A percentile compares a stretch with the other conserved stretches of the same genome.
Conservation (phyloP, 2,797 vertebrate genomes). For the Diplodus puntazzo region DNA sequence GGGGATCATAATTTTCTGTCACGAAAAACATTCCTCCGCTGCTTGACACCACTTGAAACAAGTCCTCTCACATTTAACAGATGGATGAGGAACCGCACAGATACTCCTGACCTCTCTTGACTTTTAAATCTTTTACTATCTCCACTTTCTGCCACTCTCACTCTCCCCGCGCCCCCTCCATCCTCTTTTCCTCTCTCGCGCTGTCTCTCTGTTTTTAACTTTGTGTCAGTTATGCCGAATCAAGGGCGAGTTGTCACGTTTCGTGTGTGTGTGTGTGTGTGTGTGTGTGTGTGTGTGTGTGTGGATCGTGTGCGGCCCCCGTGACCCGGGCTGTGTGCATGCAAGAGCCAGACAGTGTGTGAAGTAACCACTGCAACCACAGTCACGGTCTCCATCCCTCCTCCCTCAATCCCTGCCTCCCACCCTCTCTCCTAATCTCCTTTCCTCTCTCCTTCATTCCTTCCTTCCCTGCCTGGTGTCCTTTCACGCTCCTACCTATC, state of each 20-base stretch:
- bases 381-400: conserved; percentile 57
- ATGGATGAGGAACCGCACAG: conserved; percentile 65
- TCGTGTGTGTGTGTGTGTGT: conserved; percentile 1
- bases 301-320: conserved; percentile 41
- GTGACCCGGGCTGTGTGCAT: conserved; percentile 69
- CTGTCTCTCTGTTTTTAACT: conserved; percentile 61
- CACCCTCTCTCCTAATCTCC: conserved; percentile 20
- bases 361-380: conserved; percentile 72
- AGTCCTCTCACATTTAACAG: conserved; percentile 72
- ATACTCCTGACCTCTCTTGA: conserved; percentile 79
- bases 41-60: conserved; percentile 74
- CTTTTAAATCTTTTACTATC: conserved; percentile 75
- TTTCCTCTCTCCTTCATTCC: conserved; percentile 7
- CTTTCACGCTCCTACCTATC: conserved; percentile 3
- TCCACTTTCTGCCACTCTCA: conserved; percentile 62
- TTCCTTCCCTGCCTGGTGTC: background rate
- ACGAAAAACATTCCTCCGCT: conserved; percentile 61
- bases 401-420: conserved; percentile 30
- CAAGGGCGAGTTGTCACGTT: conserved; percentile 52
- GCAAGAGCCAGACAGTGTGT: conserved; percentile 72
- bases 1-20: conserved; percentile 67
- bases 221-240: conserved; percentile 63
- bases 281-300: conserved; percentile 29
- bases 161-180: background rate
- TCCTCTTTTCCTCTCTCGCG: conserved; percentile 29